Conservation (phyloP, 2,113 vertebrate genomes). For the Ptyas mucosa region DNA sequence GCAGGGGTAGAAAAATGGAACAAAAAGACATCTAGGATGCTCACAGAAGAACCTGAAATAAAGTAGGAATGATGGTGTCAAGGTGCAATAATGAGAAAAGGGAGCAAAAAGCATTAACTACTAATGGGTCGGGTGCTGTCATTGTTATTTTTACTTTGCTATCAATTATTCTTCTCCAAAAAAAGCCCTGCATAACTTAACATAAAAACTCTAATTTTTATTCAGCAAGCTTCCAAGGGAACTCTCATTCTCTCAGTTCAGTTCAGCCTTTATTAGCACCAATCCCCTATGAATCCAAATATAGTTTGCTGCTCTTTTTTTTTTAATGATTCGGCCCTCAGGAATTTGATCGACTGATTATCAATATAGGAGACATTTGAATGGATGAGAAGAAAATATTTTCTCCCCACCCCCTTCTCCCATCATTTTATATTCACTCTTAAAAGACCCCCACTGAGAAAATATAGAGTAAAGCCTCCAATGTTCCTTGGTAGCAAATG, state of each 20-base stretch:
- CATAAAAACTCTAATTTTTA: constrained; percentile 6
- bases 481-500: background rate
- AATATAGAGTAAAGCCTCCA: background rate
- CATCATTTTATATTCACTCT: too few species aligned
- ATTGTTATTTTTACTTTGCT: background rate
- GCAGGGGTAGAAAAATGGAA: constrained; percentile 54
- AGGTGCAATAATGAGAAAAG: background rate
- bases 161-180: background rate
- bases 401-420: background rate
- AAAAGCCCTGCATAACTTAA: background rate
- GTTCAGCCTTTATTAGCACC: constrained; percentile 26
- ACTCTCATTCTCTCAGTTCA: constrained; percentile 21
- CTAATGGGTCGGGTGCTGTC: background rate
- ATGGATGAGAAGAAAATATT: background rate
- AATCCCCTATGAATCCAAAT: constrained; percentile 8
- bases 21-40: constrained; percentile 39
- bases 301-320: constrained; percentile 32
- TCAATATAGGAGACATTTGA: background rate
- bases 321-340: background rate
- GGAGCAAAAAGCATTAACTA: constrained; percentile 3
- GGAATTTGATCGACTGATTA: constrained; percentile 1
- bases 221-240: constrained; percentile 20
- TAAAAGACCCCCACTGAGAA: constrained; percentile 19
- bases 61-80: constrained; percentile 14
- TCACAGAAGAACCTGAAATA: constrained; percentile 21